Conservation (phyloP, 2,888 invertebrate genomes). For the Encarsia formosa region DNA sequence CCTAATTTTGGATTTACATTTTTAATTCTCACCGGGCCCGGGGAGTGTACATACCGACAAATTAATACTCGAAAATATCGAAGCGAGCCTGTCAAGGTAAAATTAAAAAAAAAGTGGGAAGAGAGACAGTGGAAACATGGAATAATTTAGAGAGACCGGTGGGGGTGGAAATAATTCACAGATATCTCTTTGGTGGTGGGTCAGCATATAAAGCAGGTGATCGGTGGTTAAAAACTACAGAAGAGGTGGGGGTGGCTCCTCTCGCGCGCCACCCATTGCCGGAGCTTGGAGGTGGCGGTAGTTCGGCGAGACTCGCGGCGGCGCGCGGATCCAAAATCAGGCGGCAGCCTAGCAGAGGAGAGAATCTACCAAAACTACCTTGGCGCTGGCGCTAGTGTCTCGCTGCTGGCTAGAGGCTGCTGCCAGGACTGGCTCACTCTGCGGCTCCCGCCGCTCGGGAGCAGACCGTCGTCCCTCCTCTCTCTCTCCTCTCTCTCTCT, state of each 20-base stretch:
- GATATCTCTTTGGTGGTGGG: constrained; percentile 18
- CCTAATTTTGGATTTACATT: no score
- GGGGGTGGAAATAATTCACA: constrained; percentile 24
- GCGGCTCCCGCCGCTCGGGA: constrained; percentile 54
- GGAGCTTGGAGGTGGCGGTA: not conserved
- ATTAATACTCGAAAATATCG: no score
- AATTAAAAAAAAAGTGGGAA: not conserved
- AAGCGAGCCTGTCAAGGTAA: no score
- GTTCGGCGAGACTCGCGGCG: not conserved
- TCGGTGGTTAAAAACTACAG: not conserved
- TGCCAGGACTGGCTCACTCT: constrained; percentile 48
- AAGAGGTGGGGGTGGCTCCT: not conserved
- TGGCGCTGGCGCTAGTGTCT: constrained; percentile 28
- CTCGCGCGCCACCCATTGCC: not conserved
- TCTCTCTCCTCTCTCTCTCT: constrained; percentile 6
- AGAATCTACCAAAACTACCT: not conserved
- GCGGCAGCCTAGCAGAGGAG: not conserved
- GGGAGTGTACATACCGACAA: no score
- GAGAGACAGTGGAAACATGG: constrained; percentile 6
- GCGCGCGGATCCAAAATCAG: not conserved
- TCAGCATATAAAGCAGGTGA: constrained; percentile 24
- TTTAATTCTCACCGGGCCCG: no score
- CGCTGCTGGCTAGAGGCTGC: constrained; percentile 22
- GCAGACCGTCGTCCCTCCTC: constrained; percentile 50
- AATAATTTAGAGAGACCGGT: constrained; percentile 18